A percentile compares a stretch with the other conserved stretches of the same genome.
Conservation (phyloP, 2,113 vertebrate genomes). For the Synodontis membranacea region DNA sequence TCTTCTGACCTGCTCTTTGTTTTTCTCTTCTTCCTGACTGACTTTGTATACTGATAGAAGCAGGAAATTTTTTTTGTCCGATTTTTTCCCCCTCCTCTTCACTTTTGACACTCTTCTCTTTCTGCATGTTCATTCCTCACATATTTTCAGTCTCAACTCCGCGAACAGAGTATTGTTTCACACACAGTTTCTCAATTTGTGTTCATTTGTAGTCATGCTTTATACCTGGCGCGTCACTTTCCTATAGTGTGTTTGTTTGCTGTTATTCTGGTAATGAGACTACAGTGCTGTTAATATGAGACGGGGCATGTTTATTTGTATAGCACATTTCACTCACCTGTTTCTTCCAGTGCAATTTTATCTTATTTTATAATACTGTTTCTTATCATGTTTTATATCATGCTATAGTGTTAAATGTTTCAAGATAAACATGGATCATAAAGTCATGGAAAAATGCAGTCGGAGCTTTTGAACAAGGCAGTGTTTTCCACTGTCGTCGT, state of each 20-base stretch:
- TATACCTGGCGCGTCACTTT: background rate
- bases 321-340: background rate
- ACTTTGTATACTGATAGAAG: background rate
- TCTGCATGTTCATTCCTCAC: constrained; percentile 56
- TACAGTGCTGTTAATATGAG: too few species aligned
- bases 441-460: too few species aligned
- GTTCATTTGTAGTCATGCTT: background rate
- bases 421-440: background rate
- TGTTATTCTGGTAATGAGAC: background rate
- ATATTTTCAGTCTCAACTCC: constrained; percentile 59
- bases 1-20: constrained; percentile 65
- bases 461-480: background rate
- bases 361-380: background rate
- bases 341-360: background rate
- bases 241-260: constrained; percentile 18
- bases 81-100: background rate
- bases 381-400: background rate
- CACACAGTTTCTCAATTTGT: constrained; percentile 27
- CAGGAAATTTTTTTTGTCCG: constrained; percentile 24
- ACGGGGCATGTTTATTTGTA: background rate
- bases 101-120: constrained; percentile 14
- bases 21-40: constrained; percentile 55
- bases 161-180: constrained; percentile 58
- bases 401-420: background rate
- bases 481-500: background rate